These are phyloP conservation scores for Mystacornis crossleyi DNA, from an alignment of 2,113 vertebrate genomes.

Conservation along the genomic window DNA sequence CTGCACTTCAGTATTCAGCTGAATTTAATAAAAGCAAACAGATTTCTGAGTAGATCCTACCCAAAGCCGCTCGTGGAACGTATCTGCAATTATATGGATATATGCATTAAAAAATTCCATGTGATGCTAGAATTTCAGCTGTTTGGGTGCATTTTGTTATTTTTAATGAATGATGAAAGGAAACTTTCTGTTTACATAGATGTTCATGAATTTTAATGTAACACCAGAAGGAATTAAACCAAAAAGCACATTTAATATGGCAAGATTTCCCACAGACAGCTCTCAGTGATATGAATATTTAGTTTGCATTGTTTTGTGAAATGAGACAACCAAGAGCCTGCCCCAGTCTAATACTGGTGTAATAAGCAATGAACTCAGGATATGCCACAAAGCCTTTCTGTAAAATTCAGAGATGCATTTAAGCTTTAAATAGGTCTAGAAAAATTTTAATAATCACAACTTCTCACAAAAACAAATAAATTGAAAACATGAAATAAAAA, in stretches of 20 bases:
- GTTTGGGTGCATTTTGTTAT: not conserved
- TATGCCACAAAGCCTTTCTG: not conserved
- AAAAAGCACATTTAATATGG: not conserved
- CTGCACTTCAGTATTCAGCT: not conserved
- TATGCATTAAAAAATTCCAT: not conserved
- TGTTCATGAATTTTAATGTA: conserved; percentile 29
- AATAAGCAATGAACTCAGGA: not conserved
- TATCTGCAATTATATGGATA: not conserved
- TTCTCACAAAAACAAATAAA: not conserved
- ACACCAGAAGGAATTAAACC: conserved; percentile 7
- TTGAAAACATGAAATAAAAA: not conserved
- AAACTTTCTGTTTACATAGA: conserved; percentile 10
- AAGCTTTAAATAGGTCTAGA: not conserved
- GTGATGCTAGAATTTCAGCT: not conserved
- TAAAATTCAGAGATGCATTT: not conserved
- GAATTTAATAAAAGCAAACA: not conserved
- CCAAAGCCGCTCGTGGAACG: not conserved
- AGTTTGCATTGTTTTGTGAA: not conserved
- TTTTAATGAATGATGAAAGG: conserved; percentile 13
- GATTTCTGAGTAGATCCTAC: not conserved
- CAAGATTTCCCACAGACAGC: not conserved
- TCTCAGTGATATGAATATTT: not conserved
- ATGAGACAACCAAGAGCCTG: not conserved
- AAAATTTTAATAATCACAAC: not conserved
- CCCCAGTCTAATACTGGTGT: not conserved